phyloP scores from a whole-genome alignment of 2,888 invertebrate genomes.

The Orthosia gracilis region DNA sequence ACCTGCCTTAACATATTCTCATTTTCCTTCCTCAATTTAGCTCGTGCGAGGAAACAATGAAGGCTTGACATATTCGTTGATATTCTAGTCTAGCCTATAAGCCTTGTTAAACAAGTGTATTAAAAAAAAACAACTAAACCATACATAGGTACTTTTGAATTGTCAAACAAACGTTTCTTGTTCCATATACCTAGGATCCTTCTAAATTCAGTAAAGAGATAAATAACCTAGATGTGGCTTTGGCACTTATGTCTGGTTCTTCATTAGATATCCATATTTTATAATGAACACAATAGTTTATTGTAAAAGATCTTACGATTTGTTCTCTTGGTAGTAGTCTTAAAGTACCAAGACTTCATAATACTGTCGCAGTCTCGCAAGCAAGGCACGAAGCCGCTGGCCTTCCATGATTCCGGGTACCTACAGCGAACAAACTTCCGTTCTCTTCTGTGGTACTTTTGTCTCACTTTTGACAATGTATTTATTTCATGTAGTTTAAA shows the following conservation, averaged over 20 bases:
- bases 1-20: background rate
- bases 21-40: conserved; percentile 26
- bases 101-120: background rate
- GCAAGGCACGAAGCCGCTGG: conserved; percentile 53
- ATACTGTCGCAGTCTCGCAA: conserved; percentile 28
- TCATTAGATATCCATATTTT: conserved; percentile 3
- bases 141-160: too few relatives aligned
- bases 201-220: background rate
- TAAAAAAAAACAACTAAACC: too few relatives aligned
- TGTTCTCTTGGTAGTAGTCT: background rate
- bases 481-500: conserved; percentile 5
- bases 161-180: background rate
- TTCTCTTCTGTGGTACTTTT: conserved; percentile 56
- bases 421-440: conserved; percentile 49
- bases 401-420: conserved; percentile 56
- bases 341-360: conserved; percentile 18
- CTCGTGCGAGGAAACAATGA: background rate
- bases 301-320: conserved; percentile 12
- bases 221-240: too few relatives aligned
- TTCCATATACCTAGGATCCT: background rate
- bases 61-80: background rate
- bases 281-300: background rate
- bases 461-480: conserved; percentile 14
- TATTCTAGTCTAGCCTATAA: too few relatives aligned
- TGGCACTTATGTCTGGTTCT: background rate